Percentiles rank a stretch among this genome's conserved stretches.
phyloP scores from a whole-genome alignment of 2,797 vertebrate species.

The Bucorvus abyssinicus region DNA sequence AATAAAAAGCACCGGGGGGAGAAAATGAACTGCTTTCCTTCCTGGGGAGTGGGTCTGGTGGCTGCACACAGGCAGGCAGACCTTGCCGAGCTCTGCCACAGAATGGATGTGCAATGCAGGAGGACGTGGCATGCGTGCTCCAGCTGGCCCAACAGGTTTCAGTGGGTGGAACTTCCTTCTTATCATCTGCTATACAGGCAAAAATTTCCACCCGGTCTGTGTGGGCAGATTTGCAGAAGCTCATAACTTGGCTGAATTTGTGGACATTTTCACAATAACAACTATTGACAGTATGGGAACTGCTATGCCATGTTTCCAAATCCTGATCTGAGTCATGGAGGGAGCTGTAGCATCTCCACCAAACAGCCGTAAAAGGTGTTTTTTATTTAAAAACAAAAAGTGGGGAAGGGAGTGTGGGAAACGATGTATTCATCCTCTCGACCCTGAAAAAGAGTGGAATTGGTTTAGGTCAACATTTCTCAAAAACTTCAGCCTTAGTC shows the following conservation, averaged over 20 bases:
- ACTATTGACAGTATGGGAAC: neutral
- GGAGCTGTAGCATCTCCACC: neutral
- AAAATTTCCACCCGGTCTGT: neutral
- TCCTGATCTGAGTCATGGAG: neutral
- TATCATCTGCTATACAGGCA: neutral
- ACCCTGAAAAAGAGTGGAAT: neutral
- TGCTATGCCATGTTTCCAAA: neutral
- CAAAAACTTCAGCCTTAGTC: neutral
- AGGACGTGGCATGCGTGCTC: fast-evolving
- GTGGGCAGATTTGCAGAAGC: neutral
- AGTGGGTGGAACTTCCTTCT: neutral
- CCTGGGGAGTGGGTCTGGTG: neutral
- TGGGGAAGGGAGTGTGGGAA: neutral
- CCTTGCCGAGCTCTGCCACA: neutral
- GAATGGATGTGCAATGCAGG: neutral
- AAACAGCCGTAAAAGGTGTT: conserved; percentile 1
- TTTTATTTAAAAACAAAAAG: neutral
- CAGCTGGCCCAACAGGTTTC: neutral
- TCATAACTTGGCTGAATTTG: neutral
- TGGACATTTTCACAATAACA: neutral
- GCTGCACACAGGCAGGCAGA: neutral
- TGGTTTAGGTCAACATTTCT: neutral
- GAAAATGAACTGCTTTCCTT: neutral
- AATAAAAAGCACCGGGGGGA: neutral
- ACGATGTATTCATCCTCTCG: neutral